These are phyloP conservation scores for Bemisia tabaci DNA, from an alignment of 1,140 invertebrate species.

Conservation along the genomic window DNA sequence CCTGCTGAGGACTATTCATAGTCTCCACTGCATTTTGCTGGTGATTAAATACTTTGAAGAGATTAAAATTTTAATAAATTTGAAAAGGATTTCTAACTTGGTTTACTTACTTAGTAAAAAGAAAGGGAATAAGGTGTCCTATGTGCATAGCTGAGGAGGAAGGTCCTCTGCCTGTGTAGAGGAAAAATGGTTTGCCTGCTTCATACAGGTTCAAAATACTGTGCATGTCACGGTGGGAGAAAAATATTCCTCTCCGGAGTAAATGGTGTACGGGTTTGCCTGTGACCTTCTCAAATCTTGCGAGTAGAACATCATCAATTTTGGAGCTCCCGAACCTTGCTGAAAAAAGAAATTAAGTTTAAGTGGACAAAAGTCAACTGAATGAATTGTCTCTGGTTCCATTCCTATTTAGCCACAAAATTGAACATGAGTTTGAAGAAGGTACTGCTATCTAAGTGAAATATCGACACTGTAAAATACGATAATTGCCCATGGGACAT, in stretches of 20 bases:
- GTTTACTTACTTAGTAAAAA: conserved; percentile 74
- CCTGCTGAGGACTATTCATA: too few relatives aligned
- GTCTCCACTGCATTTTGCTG: too few relatives aligned
- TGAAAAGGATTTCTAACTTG: neutral
- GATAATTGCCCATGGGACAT: too few relatives aligned
- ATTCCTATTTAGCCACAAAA: neutral
- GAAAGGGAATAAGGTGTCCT: conserved; percentile 94
- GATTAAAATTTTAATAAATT: too few relatives aligned
- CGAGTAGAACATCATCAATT: conserved; percentile 73
- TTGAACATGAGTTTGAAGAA: neutral
- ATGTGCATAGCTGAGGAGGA: conserved; percentile 92
- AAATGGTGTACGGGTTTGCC: conserved; percentile 81
- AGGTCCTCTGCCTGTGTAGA: conserved; percentile 96
- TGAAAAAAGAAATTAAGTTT: conserved; percentile 37
- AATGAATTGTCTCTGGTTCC: neutral
- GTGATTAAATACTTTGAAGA: too few relatives aligned
- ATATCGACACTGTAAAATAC: neutral
- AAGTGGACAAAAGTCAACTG: neutral
- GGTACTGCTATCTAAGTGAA: neutral
- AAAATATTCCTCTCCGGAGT: conserved; percentile 84
- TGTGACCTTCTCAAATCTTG: conserved; percentile 77
- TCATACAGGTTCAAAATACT: conserved; percentile 74
- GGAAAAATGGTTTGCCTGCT: conserved; percentile 84
- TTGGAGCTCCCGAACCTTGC: conserved; percentile 88
- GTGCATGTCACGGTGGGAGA: conserved; percentile 85